These are phyloP conservation scores for Pararge aegeria DNA, from an alignment of 1,140 invertebrate species.

Conservation along the genomic window DNA sequence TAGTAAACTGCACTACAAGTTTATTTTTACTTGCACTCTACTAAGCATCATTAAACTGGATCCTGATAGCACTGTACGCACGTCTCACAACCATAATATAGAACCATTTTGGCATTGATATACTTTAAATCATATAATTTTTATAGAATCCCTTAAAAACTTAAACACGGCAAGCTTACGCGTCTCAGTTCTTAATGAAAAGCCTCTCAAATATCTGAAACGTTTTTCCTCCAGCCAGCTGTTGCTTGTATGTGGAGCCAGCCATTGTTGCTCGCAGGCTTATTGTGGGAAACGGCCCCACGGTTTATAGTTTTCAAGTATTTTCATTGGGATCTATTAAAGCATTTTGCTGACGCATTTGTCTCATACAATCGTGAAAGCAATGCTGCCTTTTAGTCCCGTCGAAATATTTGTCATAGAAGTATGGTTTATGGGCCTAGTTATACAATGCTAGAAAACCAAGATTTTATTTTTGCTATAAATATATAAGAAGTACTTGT, in stretches of 20 bases:
- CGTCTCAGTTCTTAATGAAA: neutral
- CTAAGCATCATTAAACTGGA: no score
- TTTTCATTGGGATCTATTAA: neutral
- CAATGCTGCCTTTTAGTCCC: neutral
- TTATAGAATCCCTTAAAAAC: neutral
- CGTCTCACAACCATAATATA: no score
- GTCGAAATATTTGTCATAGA: neutral
- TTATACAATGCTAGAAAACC: no score
- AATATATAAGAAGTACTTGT: no score
- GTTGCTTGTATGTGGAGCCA: neutral
- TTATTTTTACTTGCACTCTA: no score
- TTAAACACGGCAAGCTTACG: neutral
- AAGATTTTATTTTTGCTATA: no score
- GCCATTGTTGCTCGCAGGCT: neutral
- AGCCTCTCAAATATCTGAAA: neutral
- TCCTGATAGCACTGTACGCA: no score
- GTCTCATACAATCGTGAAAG: neutral
- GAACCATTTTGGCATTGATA: no score
- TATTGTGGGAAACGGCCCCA: neutral
- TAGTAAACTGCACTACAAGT: no score
- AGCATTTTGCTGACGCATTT: neutral
- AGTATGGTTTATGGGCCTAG: no score
- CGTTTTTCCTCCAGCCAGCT: neutral
- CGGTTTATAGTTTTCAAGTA: slow-evolving; percentile 4
- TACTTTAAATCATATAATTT: no score